These are phyloP conservation scores for Macropis europaea DNA, from an alignment of 2,888 invertebrate genomes.

Conservation along the genomic window DNA sequence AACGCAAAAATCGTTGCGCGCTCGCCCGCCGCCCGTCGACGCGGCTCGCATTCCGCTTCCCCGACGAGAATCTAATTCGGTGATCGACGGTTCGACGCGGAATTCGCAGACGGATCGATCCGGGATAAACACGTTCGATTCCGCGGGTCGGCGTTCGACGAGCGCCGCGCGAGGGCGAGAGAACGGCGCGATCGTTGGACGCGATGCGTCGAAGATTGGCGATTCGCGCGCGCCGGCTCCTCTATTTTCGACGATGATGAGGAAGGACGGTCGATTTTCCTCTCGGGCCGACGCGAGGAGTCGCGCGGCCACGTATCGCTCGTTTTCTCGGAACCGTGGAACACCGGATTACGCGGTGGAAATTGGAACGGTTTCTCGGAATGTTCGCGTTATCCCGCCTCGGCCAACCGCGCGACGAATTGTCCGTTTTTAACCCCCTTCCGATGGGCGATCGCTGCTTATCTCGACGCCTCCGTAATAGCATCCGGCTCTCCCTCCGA, in stretches of 20 bases:
- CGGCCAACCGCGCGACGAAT: no score
- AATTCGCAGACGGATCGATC: background rate
- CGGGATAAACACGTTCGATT: conserved; percentile 6
- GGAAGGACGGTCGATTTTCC: background rate
- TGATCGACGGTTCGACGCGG: background rate
- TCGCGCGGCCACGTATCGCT: background rate
- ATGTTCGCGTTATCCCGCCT: no score
- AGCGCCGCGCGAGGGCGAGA: background rate
- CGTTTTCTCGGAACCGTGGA: conserved; percentile 2
- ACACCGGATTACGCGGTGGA: no score
- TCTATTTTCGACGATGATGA: conserved; percentile 48
- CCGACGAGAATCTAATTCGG: conserved; percentile 2
- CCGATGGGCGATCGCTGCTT: no score
- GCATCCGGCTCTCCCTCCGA: no score
- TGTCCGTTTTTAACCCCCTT: no score
- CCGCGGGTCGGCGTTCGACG: background rate
- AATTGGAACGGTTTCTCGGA: background rate
- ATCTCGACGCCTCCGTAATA: no score
- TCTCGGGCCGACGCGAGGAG: no score
- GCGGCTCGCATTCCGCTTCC: background rate
- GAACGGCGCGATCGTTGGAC: background rate
- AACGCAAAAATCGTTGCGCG: no score
- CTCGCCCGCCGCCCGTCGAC: no score
- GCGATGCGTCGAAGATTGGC: background rate
- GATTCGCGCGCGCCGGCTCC: background rate